These are phyloP conservation scores for Rafetus swinhoei DNA, from an alignment of 2,113 vertebrate species.

Conservation along the genomic window DNA sequence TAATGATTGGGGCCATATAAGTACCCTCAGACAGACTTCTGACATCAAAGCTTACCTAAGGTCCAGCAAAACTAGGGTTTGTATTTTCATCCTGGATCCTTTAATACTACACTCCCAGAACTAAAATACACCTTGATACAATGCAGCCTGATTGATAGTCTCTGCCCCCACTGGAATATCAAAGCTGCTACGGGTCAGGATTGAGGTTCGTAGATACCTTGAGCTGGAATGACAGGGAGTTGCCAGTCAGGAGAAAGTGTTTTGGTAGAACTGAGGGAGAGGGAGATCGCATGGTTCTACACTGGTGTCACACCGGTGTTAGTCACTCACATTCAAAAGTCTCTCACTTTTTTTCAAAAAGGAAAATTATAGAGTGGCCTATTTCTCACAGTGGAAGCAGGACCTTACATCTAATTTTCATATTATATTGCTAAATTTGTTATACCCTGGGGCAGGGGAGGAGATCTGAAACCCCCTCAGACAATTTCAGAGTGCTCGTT, in stretches of 20 bases:
- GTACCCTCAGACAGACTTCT: too few species aligned
- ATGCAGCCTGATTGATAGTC: neutral
- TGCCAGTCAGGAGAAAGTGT: neutral
- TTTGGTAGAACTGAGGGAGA: neutral
- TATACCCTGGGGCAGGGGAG: fast-evolving
- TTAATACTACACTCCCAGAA: neutral
- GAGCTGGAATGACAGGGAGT: neutral
- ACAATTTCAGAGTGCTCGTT: neutral
- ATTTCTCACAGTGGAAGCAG: fast-evolving
- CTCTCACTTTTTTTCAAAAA: neutral
- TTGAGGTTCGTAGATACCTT: neutral
- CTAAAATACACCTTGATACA: neutral
- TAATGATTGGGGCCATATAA: too few species aligned
- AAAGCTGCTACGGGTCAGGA: neutral
- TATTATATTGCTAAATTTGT: conserved; percentile 4
- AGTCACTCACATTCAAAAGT: neutral
- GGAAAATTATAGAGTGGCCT: neutral
- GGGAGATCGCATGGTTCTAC: neutral
- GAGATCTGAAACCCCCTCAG: neutral
- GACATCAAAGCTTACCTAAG: neutral
- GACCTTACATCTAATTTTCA: fast-evolving
- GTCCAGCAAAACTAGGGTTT: neutral
- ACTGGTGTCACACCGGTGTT: neutral
- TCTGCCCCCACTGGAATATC: neutral
- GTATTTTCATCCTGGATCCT: neutral